Conservation (phyloP, 2,797 vertebrate species). For the Gila robusta region DNA sequence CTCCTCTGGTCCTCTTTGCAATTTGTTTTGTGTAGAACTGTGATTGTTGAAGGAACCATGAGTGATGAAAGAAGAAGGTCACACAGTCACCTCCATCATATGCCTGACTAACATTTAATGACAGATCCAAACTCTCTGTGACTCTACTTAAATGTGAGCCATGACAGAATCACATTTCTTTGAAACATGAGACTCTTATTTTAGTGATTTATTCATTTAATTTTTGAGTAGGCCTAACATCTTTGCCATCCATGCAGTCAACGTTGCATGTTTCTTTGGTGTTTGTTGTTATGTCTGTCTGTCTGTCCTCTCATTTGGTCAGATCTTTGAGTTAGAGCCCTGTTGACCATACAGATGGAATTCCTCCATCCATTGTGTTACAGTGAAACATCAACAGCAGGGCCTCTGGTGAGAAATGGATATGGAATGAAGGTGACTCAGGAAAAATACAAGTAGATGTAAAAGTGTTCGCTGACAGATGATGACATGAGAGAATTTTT, state of each 20-base stretch:
- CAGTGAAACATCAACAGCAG: constrained; percentile 41
- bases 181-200: constrained; percentile 70
- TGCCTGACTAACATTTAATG: constrained; percentile 42
- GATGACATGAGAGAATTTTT: constrained; percentile 32
- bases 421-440: constrained; percentile 33
- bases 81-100: constrained; percentile 59
- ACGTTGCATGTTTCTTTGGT: constrained; percentile 8
- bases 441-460: constrained; percentile 31
- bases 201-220: constrained; percentile 58
- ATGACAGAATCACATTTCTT: constrained; percentile 54
- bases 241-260: constrained; percentile 45
- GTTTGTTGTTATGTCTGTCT: constrained; percentile 35
- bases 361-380: constrained; percentile 46
- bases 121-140: constrained; percentile 51
- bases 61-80: constrained; percentile 63
- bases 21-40: constrained; percentile 50
- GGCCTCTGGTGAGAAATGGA: constrained; percentile 49
- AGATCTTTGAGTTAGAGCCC: constrained; percentile 2
- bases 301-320: constrained; percentile 1
- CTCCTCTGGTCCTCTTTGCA: constrained; percentile 49
- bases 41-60: constrained; percentile 66
- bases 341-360: constrained; percentile 29
- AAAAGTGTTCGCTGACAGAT: constrained; percentile 46
- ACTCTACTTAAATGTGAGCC: constrained; percentile 46
- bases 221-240: constrained; percentile 10